A percentile compares a stretch with the other conserved stretches of the same genome.
Evolutionary conservation across 1,140 invertebrate species (phyloP).

Genomic region (Drosophila mojavensis): DNA sequence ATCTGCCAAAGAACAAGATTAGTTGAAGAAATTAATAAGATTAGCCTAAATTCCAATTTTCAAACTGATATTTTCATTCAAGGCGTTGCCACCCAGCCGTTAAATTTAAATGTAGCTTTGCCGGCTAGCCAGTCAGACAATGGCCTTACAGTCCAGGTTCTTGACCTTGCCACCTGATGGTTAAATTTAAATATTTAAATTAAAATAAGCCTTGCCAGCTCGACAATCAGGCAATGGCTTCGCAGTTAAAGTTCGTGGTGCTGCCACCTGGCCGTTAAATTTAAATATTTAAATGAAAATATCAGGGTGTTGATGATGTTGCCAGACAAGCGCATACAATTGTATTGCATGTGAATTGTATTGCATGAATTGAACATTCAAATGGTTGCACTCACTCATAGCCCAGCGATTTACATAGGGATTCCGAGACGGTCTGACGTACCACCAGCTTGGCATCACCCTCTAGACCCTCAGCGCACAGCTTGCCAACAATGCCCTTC

Average conservation of each 20-base stretch:
- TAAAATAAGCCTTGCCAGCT: background rate
- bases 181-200: background rate
- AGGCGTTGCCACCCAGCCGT: background rate
- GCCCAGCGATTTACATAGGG: conserved; percentile 90
- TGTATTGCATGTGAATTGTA: background rate
- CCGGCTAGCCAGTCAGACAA: background rate
- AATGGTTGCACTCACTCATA: conserved; percentile 87
- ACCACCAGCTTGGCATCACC: conserved; percentile 84
- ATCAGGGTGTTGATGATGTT: background rate
- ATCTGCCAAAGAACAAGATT: conserved; percentile 60
- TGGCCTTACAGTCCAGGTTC: no score
- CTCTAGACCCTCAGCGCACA: conserved; percentile 90
- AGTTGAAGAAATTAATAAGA: background rate
- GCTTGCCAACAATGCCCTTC: conserved; percentile 91
- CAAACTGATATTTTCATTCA: no score
- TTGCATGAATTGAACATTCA: background rate
- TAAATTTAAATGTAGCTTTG: background rate
- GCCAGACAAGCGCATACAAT: background rate
- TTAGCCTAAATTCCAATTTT: background rate
- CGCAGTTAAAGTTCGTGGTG: no score
- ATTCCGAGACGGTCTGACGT: conserved; percentile 88
- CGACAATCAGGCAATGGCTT: no score
- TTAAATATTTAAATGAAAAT: background rate
- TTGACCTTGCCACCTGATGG: background rate
- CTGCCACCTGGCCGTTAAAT: background rate